Evolutionary conservation across 1,140 invertebrate species (phyloP), one percentile per base, ranked within the genome.

Genomic region (Mya arenaria): DNA sequence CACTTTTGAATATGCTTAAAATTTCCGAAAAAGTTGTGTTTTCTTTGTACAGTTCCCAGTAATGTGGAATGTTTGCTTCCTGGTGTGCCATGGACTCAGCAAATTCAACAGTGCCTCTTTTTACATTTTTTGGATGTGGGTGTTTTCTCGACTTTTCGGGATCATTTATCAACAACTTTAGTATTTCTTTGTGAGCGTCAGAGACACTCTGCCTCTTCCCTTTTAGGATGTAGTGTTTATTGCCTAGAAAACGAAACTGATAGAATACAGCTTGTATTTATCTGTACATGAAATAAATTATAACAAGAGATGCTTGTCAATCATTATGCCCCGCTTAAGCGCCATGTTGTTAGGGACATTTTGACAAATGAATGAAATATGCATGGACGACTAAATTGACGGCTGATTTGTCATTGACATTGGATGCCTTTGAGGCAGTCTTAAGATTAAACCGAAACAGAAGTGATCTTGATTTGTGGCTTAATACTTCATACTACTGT

Each of bases 1-100:
- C 28, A 28, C 30, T 15, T 30, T 3, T 30, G 5, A 62, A 2
- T 4, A 1, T 25, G 19, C 19, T 4, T 23, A 62, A 23, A 34
- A 3, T 2, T 23, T 62, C 30, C 3, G 32, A 3, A 30, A 62
- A 17, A 3, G 60, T 30, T 62, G 1, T 1, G 19, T 28, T 28
- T 4, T 56, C 25, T 25, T 77, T 41, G 41, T 65, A 77, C 6
- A 13, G 25, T 36, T 36, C 58, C 77, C 77, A 80, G 28, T 80
- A 71, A 41, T 30, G 17, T 15, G 77, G 77, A 19, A 71, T 37
- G 30, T 37, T 36, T 8, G 65, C 63, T 32, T 71, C 48, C 32
- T 60, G 44, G 0, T 39, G 17, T 0, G 48, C 66, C 44, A 69
- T 69, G 5, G 5, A 2, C 25, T 58, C 4, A 10, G 55, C 36